Base-by-base conservation (phyloP, 2,113 vertebrate species). In the Corythoichthys intestinalis region DNA sequence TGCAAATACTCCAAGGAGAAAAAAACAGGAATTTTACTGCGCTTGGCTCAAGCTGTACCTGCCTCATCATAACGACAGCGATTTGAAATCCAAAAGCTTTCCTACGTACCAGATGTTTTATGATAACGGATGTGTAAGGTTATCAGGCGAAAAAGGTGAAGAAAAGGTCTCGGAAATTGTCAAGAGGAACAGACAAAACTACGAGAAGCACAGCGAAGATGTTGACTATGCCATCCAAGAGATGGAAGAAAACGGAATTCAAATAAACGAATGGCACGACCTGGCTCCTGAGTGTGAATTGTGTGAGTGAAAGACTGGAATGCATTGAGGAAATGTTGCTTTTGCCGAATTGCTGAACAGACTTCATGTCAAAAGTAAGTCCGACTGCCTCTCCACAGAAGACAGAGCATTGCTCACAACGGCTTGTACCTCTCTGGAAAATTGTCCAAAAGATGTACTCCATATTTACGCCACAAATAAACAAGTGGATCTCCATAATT, bases 271-370 rank as follows among this genome's bases (percentile, higher is more conserved):
- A 20, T 50, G 65, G 65, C 39, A 13, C 48, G n/a, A 50, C 12
- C 47, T 50, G 1, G 65, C 37, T 3, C 48, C 49, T 20, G 65
- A 67, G 49, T 17, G 10, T 9, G 54, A 44, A 8, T n/a, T 34
- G 17, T 41, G n/a, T n/a, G n/a, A n/a, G n/a, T n/a, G n/a, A 54
- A 6, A 48, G 20, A 34, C 41, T 68, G 1, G 58, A 37, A 41
- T 59, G 12, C 10, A 28, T 1, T 28, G 20, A 28, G 20, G 20
- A 28, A 28, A 28, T 28, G 50, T 69, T 17, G 13, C 59, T 5
- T 79, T 74, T 76, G 83, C 80, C n/a, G 67, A 85, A 52, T 56
- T 79, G 70, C 41, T 83, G 12, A 87, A 85, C 68, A 11, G 70
- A 3, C 66, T 28, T 28, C 20, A 1, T 28, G 20, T 28, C 20